Evolutionary conservation across 1,140 invertebrate species (phyloP).

Genomic region (Steinernema feltiae): DNA sequence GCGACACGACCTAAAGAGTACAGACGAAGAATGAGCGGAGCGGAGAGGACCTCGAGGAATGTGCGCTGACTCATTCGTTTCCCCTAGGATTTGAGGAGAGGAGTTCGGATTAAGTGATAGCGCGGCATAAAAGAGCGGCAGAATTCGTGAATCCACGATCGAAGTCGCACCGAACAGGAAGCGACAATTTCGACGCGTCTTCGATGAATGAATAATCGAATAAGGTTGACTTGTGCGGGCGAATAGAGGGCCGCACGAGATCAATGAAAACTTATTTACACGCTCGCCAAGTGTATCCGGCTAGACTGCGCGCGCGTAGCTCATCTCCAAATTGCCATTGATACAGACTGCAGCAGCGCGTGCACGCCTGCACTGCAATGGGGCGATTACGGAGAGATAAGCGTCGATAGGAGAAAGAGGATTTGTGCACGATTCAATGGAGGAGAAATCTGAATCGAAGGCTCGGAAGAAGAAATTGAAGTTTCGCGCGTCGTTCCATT

Average conservation of each 20-base stretch:
- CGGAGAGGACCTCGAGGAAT: no score
- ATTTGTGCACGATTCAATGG: no score
- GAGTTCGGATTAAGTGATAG: no score
- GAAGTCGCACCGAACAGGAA: background rate
- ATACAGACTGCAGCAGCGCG: background rate
- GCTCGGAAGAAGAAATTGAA: background rate
- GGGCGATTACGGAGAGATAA: background rate
- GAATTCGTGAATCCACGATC: background rate
- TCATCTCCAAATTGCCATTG: background rate
- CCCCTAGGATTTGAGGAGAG: no score
- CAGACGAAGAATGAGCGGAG: background rate
- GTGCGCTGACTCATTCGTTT: no score
- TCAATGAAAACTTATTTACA: slow-evolving; percentile 12
- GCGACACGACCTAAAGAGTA: background rate
- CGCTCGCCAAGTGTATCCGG: slow-evolving; percentile 1
- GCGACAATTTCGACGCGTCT: background rate
- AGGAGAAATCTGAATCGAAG: background rate
- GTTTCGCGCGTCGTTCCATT: background rate
- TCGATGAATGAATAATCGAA: slow-evolving; percentile 2
- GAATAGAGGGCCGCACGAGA: background rate
- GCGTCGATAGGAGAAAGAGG: background rate
- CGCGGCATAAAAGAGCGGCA: background rate
- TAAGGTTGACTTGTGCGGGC: background rate
- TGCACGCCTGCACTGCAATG: background rate
- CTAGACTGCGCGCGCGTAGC: background rate